Base-by-base conservation (phyloP, 2,797 vertebrate genomes). In the Pantherophis alleghaniensis region DNA sequence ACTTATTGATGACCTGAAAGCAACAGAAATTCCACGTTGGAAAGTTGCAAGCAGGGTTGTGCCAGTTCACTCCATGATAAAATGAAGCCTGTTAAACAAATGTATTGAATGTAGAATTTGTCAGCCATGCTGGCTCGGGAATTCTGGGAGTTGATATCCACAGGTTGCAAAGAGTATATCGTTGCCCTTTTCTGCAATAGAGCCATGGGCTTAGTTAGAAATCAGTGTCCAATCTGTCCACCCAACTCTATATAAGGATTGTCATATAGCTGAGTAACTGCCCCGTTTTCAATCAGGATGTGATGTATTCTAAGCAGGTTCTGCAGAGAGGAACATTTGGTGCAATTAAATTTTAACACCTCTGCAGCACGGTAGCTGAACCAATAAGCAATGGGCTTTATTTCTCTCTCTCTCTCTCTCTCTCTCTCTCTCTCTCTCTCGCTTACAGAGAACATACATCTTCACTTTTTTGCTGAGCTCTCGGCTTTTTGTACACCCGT, bases 401-500 rank as follows among this genome's bases (percentile, higher is more conserved):
- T 95, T 5, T 91, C 32, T 95, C 87, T 28, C 28, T 95, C 12
- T 92, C 37, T 2, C n/a, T 95, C 11, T 92, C 32, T 59, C 56
- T 42, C 37, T 42, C 37, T 3, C 74, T 95, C 12, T 92, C 37
- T 2, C 26, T 95, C 7, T 92, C 37, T 55, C 37, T 86, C 79
- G 0, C 51, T 92, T 28, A 7, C 98, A 99, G 99, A 99, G 98
- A 95, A 99, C 98, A 0, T 99, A 99, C 94, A 98, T 99, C 96
- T 99, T 99, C 96, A 99, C 99, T 86, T 99, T 99, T 96, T 97
- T 99, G 86, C 98, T 99, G 92, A 99, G 98, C 92, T 99, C 99
- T 6, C 98, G 99, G 24, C 97, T 99, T 53, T 99, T 99, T 95
- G 97, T 99, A 97, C 98, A 98, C 92, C 99, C 99, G 0, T 98